Evolutionary conservation across 2,113 vertebrate species (phyloP).

Genomic region (Pyxicephalus adspersus): DNA sequence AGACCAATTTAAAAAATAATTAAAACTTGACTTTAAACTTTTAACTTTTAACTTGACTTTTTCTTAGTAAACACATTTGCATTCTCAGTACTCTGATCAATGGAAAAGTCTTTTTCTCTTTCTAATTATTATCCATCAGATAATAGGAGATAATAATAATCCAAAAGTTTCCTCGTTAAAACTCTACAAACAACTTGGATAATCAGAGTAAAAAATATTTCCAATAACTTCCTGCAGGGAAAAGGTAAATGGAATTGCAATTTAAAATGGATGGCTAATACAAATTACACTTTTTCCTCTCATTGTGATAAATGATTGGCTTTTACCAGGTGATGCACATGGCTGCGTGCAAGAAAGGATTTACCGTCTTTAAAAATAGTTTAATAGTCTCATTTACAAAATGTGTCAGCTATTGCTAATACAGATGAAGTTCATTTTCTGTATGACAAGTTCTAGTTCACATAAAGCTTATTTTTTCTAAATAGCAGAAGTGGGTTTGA

Average conservation of each 20-base stretch:
- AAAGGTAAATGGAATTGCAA: neutral
- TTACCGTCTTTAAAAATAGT: neutral
- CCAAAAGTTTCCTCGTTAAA: too few species aligned
- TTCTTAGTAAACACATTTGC: too few species aligned
- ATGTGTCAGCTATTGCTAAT: conserved; percentile 2
- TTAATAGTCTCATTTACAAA: conserved; percentile 3
- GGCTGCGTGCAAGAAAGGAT: neutral
- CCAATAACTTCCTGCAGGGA: neutral
- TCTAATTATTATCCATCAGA: too few species aligned
- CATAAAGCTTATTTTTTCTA: neutral
- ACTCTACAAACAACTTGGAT: too few species aligned
- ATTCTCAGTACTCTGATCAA: too few species aligned
- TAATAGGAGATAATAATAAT: too few species aligned
- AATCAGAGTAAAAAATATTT: too few species aligned
- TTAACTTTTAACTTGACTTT: too few species aligned
- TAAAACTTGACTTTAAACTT: too few species aligned
- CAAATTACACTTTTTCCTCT: neutral
- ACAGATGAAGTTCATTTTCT: neutral
- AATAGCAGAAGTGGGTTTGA: neutral
- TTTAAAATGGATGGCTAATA: neutral
- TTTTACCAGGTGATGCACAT: neutral
- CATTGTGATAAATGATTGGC: conserved; percentile 9
- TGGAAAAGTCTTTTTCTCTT: too few species aligned
- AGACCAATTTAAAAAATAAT: too few species aligned
- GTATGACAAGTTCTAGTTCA: too few species aligned